Conservation (phyloP, 2,888 invertebrate genomes). For the Lamellibrachia satsuma region DNA sequence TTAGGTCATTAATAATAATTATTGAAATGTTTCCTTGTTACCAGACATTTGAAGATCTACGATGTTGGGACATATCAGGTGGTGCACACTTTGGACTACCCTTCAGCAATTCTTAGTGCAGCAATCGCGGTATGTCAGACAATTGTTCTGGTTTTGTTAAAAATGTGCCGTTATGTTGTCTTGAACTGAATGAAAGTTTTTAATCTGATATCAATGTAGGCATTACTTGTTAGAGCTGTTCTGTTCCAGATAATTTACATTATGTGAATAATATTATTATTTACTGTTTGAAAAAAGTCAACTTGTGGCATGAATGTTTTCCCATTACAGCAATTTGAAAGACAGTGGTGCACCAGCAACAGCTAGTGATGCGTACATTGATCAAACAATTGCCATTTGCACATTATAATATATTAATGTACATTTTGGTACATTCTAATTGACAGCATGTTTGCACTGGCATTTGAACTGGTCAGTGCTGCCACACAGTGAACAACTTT, state of each 20-base stretch:
- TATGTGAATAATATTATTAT: neutral
- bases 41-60: slow-evolving; percentile 86
- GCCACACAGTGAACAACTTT: neutral
- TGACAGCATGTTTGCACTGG: neutral
- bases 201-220: neutral
- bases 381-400: neutral
- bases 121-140: slow-evolving; percentile 73
- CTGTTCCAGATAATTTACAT: neutral
- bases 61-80: slow-evolving; percentile 86
- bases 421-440: neutral
- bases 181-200: neutral
- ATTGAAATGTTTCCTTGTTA: slow-evolving; percentile 25
- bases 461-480: neutral
- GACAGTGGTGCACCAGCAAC: neutral
- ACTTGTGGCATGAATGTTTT: neutral
- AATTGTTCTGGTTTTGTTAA: neutral
- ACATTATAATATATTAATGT: neutral
- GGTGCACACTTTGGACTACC: slow-evolving; percentile 88
- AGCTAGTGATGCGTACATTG: neutral
- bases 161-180: neutral
- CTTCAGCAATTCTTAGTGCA: slow-evolving; percentile 88
- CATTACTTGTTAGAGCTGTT: neutral
- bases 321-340: neutral
- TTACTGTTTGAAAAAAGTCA: neutral
- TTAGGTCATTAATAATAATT: neutral